phyloP scores from a whole-genome alignment of 2,888 invertebrate genomes.

The Steinernema carpocapsae region DNA sequence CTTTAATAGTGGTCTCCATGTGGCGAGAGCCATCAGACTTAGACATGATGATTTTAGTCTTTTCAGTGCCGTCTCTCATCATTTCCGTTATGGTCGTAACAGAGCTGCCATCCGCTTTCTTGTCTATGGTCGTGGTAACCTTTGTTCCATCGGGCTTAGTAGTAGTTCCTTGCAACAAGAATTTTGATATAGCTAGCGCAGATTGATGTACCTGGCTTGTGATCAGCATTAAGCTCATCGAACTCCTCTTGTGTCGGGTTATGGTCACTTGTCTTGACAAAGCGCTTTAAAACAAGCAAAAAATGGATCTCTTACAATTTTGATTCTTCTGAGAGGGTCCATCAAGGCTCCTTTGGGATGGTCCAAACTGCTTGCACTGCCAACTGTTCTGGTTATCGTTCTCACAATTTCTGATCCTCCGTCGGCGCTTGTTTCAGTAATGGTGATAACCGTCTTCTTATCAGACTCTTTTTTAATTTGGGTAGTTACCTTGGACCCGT shows the following conservation, averaged over 20 bases:
- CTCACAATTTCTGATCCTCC: neutral
- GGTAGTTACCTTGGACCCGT: neutral
- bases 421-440: neutral
- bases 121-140: neutral
- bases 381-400: neutral
- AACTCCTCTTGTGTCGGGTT: neutral
- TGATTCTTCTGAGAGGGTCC: neutral
- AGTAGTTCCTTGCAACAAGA: neutral
- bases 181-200: neutral
- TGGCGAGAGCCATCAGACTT: neutral
- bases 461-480: neutral
- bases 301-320: neutral
- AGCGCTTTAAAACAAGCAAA: neutral
- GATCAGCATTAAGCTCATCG: neutral
- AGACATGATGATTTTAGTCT: neutral
- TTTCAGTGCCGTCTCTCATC: slow-evolving; percentile 3
- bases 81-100: neutral
- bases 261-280: slow-evolving; percentile 4
- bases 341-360: too few relatives aligned
- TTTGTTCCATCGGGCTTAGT: neutral
- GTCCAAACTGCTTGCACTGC: neutral
- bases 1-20: neutral
- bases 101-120: slow-evolving; percentile 1
- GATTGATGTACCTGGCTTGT: neutral
- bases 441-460: neutral